Evolutionary conservation across 2,113 vertebrate species (phyloP).

Genomic region (Gymnarchus niloticus): DNA sequence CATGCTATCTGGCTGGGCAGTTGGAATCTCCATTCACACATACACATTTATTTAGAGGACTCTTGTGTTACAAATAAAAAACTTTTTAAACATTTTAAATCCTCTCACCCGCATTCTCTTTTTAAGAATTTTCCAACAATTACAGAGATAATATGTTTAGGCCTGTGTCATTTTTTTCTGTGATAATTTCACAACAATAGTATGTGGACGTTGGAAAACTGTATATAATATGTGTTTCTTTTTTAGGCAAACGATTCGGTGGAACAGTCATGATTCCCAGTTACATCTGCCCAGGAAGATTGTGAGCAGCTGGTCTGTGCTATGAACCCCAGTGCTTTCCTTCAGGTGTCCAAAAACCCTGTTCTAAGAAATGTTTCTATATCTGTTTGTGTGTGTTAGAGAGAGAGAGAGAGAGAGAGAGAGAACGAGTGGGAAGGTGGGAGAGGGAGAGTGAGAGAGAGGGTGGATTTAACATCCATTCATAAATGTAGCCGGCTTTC

Average conservation of each 20-base stretch:
- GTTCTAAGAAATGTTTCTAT: neutral
- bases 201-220: too few relatives aligned
- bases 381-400: neutral
- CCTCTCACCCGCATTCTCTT: neutral
- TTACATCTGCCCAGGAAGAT: neutral
- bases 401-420: neutral
- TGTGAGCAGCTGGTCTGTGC: neutral
- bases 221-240: too few relatives aligned
- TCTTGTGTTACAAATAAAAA: neutral
- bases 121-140: neutral
- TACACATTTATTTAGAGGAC: slow-evolving; percentile 14
- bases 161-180: too few relatives aligned
- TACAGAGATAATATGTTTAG: neutral
- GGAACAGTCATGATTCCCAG: too few relatives aligned
- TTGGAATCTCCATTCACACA: neutral
- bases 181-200: too few relatives aligned
- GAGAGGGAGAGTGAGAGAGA: neutral
- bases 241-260: too few relatives aligned
- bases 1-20: slow-evolving; percentile 24
- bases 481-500: neutral
- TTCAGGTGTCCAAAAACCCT: neutral
- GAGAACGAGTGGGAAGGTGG: neutral
- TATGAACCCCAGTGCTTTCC: neutral
- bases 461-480: neutral
- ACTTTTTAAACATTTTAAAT: neutral